These are phyloP conservation scores for Melolontha melolontha DNA, from an alignment of 2,888 invertebrate genomes.

Conservation along the genomic window DNA sequence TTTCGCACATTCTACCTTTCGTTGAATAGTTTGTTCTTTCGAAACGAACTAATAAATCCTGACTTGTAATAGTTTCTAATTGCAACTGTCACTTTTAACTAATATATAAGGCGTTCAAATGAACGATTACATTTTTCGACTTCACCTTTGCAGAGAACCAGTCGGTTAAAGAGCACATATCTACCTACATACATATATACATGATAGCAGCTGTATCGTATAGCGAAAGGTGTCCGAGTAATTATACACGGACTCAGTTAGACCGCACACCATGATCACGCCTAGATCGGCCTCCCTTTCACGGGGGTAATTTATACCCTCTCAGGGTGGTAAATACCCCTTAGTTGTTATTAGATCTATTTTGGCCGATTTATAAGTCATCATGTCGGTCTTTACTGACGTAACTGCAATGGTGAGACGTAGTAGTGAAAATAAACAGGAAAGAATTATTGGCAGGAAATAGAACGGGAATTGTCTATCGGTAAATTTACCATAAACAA, in stretches of 20 bases:
- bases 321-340: slow-evolving; percentile 51
- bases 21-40: slow-evolving; percentile 1
- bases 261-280: slow-evolving; percentile 65
- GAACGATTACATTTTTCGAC: slow-evolving; percentile 23
- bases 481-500: slow-evolving; percentile 32
- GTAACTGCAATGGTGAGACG: slow-evolving; percentile 1
- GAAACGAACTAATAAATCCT: slow-evolving; percentile 13
- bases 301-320: slow-evolving; percentile 62
- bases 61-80: slow-evolving; percentile 23
- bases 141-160: slow-evolving; percentile 19
- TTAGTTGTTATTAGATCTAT: slow-evolving; percentile 46
- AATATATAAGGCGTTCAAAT: background rate
- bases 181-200: slow-evolving; percentile 36
- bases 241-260: slow-evolving; percentile 62
- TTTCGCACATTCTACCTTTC: background rate
- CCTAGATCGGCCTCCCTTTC: slow-evolving; percentile 62
- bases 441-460: slow-evolving; percentile 40
- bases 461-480: slow-evolving; percentile 8
- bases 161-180: slow-evolving; percentile 42
- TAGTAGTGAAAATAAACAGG: slow-evolving; percentile 24
- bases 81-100: slow-evolving; percentile 21
- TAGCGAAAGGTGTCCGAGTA: slow-evolving; percentile 63
- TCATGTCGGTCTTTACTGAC: slow-evolving; percentile 43
- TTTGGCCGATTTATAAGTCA: slow-evolving; percentile 55
- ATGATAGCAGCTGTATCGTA: slow-evolving; percentile 62